Evolutionary conservation across 2,888 invertebrate species (phyloP), one percentile per base, ranked within the genome.

Genomic region (Disparrhopalites patrizii): DNA sequence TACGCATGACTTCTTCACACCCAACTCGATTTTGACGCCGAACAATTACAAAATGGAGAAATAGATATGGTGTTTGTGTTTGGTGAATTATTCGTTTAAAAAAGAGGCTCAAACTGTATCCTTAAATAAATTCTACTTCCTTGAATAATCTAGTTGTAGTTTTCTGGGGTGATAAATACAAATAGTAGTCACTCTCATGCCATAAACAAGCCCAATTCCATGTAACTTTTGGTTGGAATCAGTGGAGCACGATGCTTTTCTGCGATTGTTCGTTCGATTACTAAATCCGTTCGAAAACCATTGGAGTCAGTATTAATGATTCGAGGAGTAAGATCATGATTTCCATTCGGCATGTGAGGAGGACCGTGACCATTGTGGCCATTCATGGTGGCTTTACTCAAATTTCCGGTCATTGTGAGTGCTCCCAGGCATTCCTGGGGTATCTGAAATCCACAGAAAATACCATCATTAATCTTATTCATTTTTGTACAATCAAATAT

Each of bases 201-300:
- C 68, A 72, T 70, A 58, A 70, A 72, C 27, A 72, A 60, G 2
- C 70, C 70, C n/a, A 72, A 47, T 60, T 72, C 72, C 66, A 69
- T 60, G 55, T 67, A 67, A 47, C 58, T 67, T 31, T 70, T 69
- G 15, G 63, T 69, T 30, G 70, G 64, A 62, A 68, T 65, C 27
- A 68, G 57, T 27, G 68, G 64, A 23, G 68, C 62, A 18, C 68
- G 60, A 50, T 69, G 69, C 56, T 69, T 69, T n/a, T 69, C 69
- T 1, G 65, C 27, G n/a, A 70, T 55, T 8, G 62, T 51, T 50
- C 58, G 43, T 31, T 68, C 68, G 40, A 68, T 60, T 62, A 65
- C 65, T 30, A 69, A 51, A 50, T 69, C 69, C 33, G 67, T 55
- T 52, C 69, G 65, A 36, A 65, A 69, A 7, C 62, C 62, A 62